Percentiles rank a stretch among this genome's conserved stretches.
These are phyloP conservation scores for Epirrhoe tristata DNA, from an alignment of 2,888 invertebrate species.

Conservation along the genomic window DNA sequence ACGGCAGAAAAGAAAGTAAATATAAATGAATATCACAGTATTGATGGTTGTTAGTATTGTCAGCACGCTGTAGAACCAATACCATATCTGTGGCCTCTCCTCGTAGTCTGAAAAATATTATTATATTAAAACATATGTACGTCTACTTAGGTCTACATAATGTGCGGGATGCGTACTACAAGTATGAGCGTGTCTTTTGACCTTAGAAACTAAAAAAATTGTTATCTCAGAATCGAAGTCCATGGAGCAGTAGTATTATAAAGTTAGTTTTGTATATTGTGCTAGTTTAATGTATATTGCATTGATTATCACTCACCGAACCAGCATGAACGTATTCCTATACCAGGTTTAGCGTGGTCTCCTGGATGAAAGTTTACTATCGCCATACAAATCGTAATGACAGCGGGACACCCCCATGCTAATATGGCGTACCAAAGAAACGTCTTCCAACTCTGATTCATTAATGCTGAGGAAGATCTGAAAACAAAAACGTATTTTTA, in stretches of 20 bases:
- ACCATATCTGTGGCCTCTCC: slow-evolving; percentile 75
- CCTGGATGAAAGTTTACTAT: slow-evolving; percentile 83
- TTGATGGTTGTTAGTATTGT: slow-evolving; percentile 83
- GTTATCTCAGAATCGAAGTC: neutral
- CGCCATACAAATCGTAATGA: slow-evolving; percentile 79
- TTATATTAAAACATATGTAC: no score
- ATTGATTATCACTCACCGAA: no score
- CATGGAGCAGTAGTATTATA: no score
- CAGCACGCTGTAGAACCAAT: slow-evolving; percentile 88
- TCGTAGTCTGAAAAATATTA: slow-evolving; percentile 60
- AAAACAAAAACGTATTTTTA: neutral
- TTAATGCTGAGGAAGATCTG: slow-evolving; percentile 58
- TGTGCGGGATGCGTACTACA: no score
- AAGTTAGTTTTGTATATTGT: no score
- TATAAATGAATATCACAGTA: slow-evolving; percentile 85
- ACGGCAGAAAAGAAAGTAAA: slow-evolving; percentile 18
- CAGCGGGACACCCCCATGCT: slow-evolving; percentile 84
- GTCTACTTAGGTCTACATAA: no score
- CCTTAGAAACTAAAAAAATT: neutral
- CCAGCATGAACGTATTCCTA: slow-evolving; percentile 87
- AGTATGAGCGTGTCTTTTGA: no score
- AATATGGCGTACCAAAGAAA: slow-evolving; percentile 83
- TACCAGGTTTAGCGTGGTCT: slow-evolving; percentile 81
- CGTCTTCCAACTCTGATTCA: slow-evolving; percentile 84
- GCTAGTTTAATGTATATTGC: no score